Evolutionary conservation across 2,113 vertebrate genomes (phyloP).

Genomic region (Percopsis transmontana): DNA sequence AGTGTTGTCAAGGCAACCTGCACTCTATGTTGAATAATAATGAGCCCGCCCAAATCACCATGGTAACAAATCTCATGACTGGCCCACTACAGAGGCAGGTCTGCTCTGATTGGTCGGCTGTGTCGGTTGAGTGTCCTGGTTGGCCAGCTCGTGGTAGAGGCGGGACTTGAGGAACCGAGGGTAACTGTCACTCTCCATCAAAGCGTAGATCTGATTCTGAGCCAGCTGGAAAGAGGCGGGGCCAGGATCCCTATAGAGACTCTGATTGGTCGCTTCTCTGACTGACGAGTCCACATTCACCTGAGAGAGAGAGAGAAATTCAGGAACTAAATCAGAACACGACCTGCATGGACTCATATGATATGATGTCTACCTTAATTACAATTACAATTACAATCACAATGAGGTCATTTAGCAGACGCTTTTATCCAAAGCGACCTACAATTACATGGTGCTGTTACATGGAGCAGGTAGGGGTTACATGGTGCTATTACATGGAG

Average conservation of each 20-base stretch:
- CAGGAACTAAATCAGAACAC: not conserved
- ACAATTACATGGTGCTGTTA: no score
- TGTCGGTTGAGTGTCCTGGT: constrained; percentile 59
- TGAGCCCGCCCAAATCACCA: not conserved
- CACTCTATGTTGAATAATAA: no score
- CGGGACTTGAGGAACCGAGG: constrained; percentile 91
- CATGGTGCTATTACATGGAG: no score
- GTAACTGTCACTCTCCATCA: constrained; percentile 96
- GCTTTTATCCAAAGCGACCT: no score
- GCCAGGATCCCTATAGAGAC: constrained; percentile 78
- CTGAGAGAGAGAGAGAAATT: constrained; percentile 63
- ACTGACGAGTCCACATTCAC: constrained; percentile 92
- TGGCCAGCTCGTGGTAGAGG: constrained; percentile 87
- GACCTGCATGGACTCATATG: not conserved
- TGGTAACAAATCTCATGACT: not conserved
- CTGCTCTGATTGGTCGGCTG: constrained; percentile 81
- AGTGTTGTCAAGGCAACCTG: no score
- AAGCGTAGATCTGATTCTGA: constrained; percentile 87
- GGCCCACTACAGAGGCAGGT: constrained; percentile 43
- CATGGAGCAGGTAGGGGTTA: no score
- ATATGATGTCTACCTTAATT: not conserved
- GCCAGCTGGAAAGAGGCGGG: constrained; percentile 86
- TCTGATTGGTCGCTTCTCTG: constrained; percentile 87
- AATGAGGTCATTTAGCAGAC: no score
- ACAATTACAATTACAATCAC: not conserved